Evolutionary conservation across 2,888 invertebrate genomes (phyloP), one percentile per base, ranked within the genome.

Genomic region (Thalpophila matura): DNA sequence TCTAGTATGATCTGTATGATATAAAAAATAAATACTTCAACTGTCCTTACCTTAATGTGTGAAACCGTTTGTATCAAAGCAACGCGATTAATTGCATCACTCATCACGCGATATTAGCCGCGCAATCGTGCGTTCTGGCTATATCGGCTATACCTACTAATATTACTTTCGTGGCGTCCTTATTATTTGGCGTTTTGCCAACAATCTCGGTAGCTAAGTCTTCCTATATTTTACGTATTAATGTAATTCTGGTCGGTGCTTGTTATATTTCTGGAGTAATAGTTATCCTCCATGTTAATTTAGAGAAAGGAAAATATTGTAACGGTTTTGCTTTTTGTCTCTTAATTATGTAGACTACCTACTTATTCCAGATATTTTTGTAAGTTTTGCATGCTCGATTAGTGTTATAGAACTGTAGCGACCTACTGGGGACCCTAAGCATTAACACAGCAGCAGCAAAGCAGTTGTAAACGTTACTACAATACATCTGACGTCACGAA

Each of bases 171-270:
- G 60, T 14, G 38, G 50, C 20, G n/a, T 20, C 12, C 26, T 45
- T 59, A 50, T 31, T 38, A n/a, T 37, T 31, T 62, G 60, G 60
- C 50, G 14, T 27, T 33, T 26, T 45, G 50, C 62, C 62, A 59
- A 51, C 37, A 14, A 45, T 14, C 61, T 29, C 43, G 45, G 33
- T 16, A 35, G 29, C 37, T 26, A 50, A 38, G 50, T 33, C 31
- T 31, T 24, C 31, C 31, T 29, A 51, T 59, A 45, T 59, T 59
- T 49, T 50, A 45, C 35, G n/a, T 56, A n/a, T 16, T 20, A 35
- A 61, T 57, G 60, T 57, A 42, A 49, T 57, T 57, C 40, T 42
- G 12, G 10, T 33, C 10, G 14, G 38, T 46, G 6, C 7, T 14
- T 20, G 26, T 29, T 27, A 26, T 42, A 33, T 33, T 27, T 42